A percentile compares a stretch with the other conserved stretches of the same genome.
phyloP scores from a whole-genome alignment of 2,888 invertebrate genomes.

The Tetramorium bicarinatum region DNA sequence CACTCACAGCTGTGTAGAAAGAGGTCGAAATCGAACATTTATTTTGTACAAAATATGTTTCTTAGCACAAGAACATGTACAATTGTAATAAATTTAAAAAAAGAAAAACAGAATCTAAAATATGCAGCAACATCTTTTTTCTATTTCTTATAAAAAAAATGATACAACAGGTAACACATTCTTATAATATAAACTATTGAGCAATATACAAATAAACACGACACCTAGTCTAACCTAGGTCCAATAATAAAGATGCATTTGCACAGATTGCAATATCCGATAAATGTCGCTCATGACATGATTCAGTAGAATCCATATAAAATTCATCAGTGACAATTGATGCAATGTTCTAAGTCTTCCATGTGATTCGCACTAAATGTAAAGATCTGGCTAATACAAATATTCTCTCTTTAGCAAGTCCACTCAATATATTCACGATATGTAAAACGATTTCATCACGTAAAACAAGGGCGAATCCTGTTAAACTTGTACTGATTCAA shows the following conservation, averaged over 20 bases:
- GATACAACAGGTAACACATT: constrained; percentile 86
- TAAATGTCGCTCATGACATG: constrained; percentile 44
- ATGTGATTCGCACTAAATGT: constrained; percentile 4
- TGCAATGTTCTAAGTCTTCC: constrained; percentile 20
- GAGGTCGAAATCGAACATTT: constrained; percentile 55
- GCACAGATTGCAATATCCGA: constrained; percentile 66
- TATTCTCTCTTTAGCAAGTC: constrained; percentile 25
- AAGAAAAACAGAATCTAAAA: constrained; percentile 76
- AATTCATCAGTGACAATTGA: constrained; percentile 37
- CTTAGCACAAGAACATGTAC: constrained; percentile 44
- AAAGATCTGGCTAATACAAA: constrained; percentile 56
- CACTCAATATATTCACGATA: background rate
- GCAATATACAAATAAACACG: constrained; percentile 86
- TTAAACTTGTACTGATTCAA: background rate
- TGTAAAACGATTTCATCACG: background rate
- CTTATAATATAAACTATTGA: constrained; percentile 86
- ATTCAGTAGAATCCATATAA: constrained; percentile 54
- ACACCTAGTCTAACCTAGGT: constrained; percentile 82
- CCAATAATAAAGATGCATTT: constrained; percentile 84
- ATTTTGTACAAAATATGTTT: constrained; percentile 61
- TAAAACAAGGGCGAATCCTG: background rate
- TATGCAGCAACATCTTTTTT: constrained; percentile 84
- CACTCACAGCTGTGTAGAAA: constrained; percentile 40
- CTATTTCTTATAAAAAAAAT: constrained; percentile 86
- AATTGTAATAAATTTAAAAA: constrained; percentile 54